phyloP scores from a whole-genome alignment of 1,140 invertebrate genomes.

The Drosophila kohkoa region DNA sequence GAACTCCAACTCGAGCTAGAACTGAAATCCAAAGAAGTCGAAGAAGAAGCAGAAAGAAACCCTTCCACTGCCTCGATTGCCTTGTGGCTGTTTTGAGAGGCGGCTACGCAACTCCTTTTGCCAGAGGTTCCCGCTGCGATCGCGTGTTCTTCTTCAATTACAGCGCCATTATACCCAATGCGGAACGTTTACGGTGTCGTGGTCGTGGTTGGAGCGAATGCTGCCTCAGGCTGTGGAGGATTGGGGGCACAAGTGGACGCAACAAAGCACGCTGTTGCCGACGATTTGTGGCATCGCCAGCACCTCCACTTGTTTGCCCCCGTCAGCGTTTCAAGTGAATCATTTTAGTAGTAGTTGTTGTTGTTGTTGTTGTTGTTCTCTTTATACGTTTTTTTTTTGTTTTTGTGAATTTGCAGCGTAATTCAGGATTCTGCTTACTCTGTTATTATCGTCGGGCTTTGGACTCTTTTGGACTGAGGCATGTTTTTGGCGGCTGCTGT shows the following conservation, averaged over 20 bases:
- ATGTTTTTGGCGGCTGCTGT: conserved; percentile 50
- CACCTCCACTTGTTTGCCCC: conserved; percentile 52
- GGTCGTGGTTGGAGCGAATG: neutral
- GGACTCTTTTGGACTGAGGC: conserved; percentile 49
- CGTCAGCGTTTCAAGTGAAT: conserved; percentile 3
- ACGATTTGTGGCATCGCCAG: conserved; percentile 30
- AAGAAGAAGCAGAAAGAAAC: conserved; percentile 17
- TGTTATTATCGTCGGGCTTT: conserved; percentile 75
- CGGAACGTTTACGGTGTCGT: conserved; percentile 66
- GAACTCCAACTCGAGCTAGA: neutral
- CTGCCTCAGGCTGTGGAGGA: conserved; percentile 30
- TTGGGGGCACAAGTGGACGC: conserved; percentile 38
- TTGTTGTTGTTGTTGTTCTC: conserved; percentile 26
- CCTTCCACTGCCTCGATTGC: conserved; percentile 20
- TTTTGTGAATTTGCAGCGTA: conserved; percentile 62
- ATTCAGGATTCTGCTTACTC: conserved; percentile 79
- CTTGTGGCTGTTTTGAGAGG: conserved; percentile 33
- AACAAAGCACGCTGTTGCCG: conserved; percentile 35
- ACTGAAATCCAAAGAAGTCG: neutral
- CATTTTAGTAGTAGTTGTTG: conserved; percentile 29
- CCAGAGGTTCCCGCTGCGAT: conserved; percentile 49
- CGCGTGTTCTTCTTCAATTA: conserved; percentile 82
- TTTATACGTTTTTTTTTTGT: conserved; percentile 21
- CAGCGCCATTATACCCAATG: conserved; percentile 77
- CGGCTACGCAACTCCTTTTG: conserved; percentile 25